Base-by-base conservation (phyloP, 1,140 invertebrate species). In the Cherax destructor region DNA sequence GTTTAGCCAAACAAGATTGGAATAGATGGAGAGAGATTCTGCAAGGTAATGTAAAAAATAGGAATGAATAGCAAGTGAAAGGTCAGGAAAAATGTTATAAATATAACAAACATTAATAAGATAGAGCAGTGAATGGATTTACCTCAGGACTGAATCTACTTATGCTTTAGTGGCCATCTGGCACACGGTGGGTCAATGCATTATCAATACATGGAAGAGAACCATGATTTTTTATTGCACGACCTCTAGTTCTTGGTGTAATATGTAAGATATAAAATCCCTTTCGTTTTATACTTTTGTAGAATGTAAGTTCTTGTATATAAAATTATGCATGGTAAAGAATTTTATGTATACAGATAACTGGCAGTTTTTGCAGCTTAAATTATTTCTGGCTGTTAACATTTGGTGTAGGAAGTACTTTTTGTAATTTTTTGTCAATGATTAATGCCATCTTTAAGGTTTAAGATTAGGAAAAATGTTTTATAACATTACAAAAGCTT, bases 191-290 rank as follows among this genome's bases (percentile, higher is more conserved):
- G 61, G 21, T 65, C 21, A 21, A 1, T 18, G 61, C 61, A 65
- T 16, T 65, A 65, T 65, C 6, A 65, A 56, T 10, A 56, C 52
- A 56, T 56, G 52, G 61, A 65, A 65, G 21, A 74, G 69, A 74
- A 24, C 69, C 21, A 6, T 74, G 69, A 56, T 5, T 30, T 74
- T 9, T 74, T 11, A 30, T 74, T 24, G 69, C 69, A 74, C 30
- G 69, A 74, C 30, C n/a, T n/a, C 69, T 1, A 30, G 30, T 7
- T n/a, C 69, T 30, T 74, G 69, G 69, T 21, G 21, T 74, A 74
- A 74, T 74, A 74, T 74, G 69, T 74, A 74, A 74, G 69, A 74
- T 74, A 74, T 74, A 6, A 74, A 74, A n/a, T 30, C 69, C 69
- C 24, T 74, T 9, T 30, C 3, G 69, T 74, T 74, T 74, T 74